phyloP scores from a whole-genome alignment of 2,888 invertebrate species.

The Julus scanicus region DNA sequence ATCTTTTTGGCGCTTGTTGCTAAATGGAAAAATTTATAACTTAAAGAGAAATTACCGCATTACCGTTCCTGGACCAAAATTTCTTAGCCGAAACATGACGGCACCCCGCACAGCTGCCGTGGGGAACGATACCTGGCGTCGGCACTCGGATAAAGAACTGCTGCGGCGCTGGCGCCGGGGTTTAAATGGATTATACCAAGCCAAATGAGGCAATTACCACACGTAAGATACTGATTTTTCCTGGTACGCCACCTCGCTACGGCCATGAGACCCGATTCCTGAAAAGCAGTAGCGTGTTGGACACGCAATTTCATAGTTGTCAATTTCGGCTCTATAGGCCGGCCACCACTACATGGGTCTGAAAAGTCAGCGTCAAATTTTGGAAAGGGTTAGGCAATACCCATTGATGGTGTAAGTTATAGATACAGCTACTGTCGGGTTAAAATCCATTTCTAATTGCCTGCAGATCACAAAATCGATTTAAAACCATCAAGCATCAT shows the following conservation, averaged over 20 bases:
- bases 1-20: not conserved
- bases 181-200: not conserved
- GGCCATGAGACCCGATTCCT: no score
- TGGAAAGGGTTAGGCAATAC: no score
- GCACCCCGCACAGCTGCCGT: not conserved
- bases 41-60: not conserved
- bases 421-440: no score
- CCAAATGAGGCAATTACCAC: slow-evolving; percentile 1
- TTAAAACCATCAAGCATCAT: no score
- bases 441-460: no score
- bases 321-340: no score
- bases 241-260: not conserved
- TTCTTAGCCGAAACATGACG: not conserved
- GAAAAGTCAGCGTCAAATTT: no score
- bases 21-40: not conserved
- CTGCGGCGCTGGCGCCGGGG: not conserved
- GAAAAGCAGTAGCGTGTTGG: no score
- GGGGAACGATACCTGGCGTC: not conserved
- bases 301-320: no score
- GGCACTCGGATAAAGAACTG: not conserved
- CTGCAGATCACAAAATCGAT: no score
- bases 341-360: no score
- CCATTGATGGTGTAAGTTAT: no score
- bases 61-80: not conserved
- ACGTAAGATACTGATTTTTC: not conserved